Percentiles rank a stretch among this genome's conserved stretches.
phyloP scores from a whole-genome alignment of 2,113 vertebrate species.

The Gobius niger region DNA sequence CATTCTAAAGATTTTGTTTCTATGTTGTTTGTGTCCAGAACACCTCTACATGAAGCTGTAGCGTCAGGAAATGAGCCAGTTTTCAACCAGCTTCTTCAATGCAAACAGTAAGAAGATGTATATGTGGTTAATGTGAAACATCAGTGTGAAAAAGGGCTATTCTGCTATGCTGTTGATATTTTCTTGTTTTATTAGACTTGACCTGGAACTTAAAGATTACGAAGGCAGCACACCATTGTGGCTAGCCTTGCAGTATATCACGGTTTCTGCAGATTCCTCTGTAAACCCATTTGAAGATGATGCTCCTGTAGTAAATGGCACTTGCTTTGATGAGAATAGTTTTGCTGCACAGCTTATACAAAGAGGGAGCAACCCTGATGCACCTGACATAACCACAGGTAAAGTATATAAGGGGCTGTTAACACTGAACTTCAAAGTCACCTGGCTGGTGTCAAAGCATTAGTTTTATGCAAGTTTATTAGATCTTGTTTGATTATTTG shows the following conservation, averaged over 20 bases:
- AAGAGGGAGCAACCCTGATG: slow-evolving; percentile 90
- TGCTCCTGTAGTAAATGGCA: slow-evolving; percentile 88
- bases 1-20: slow-evolving; percentile 1
- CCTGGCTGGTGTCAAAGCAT: too few relatives aligned
- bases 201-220: slow-evolving; percentile 94
- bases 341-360: slow-evolving; percentile 93
- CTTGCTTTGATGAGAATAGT: slow-evolving; percentile 95
- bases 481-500: not conserved
- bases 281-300: slow-evolving; percentile 96
- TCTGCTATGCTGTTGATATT: not conserved
- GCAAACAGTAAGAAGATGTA: slow-evolving; percentile 89
- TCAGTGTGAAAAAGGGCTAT: not conserved
- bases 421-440: too few relatives aligned
- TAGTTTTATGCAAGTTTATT: too few relatives aligned
- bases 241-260: slow-evolving; percentile 95
- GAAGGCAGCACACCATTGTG: slow-evolving; percentile 96
- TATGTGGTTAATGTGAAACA: not conserved
- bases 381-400: slow-evolving; percentile 88
- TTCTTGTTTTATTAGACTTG: slow-evolving; percentile 75
- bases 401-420: not conserved
- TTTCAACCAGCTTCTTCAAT: slow-evolving; percentile 93
- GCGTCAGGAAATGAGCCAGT: slow-evolving; percentile 90
- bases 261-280: slow-evolving; percentile 85
- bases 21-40: slow-evolving; percentile 73
- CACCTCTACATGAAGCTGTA: slow-evolving; percentile 90